Evolutionary conservation across 2,888 invertebrate species (phyloP), one percentile per base, ranked within the genome.

Genomic region (Embidobia sp.): DNA sequence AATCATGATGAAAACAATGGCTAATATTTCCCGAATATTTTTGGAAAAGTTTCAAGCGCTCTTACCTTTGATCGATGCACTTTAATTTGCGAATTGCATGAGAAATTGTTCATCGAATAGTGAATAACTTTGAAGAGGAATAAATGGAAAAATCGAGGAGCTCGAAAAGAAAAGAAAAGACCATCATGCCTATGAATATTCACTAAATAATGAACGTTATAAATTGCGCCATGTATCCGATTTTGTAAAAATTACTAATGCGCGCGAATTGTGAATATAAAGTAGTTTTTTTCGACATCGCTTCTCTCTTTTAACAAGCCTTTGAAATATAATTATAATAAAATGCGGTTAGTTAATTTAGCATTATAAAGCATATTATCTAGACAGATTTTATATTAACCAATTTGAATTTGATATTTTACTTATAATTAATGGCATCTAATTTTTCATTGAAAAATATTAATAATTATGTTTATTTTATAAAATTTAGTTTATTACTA

Each of bases 41-140:
- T 48, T 31, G 37, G 8, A 3, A 40, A 57, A 69, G 57, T 69
- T 69, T 69, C 69, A 29, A 69, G 57, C 57, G 27, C 69, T 59
- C 37, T 69, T 31, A 37, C 10, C 22, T 35, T 33, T 44, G 67
- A 53, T 67, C 67, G 57, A 33, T 48, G 48, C 40, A 11, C 33
- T 11, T 57, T 69, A 69, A 69, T 57, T 57, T 19, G 49, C 22
- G 48, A 29, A 42, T 48, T 69, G 57, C 16, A 57, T 49, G 69
- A 49, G 26, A 40, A 48, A 57, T 31, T 48, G 57, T 57, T 69
- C 69, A 57, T 57, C 57, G 42, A 29, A 69, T 49, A 22, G 31
- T 33, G 16, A 48, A 49, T 55, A 59, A 59, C 44, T 53, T 67
- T 67, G 27, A 48, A 49, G 49, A n/a, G 48, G 46, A 29, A 51